Evolutionary conservation across 2,888 invertebrate genomes (phyloP).

Genomic region (Cataglyphis livida): DNA sequence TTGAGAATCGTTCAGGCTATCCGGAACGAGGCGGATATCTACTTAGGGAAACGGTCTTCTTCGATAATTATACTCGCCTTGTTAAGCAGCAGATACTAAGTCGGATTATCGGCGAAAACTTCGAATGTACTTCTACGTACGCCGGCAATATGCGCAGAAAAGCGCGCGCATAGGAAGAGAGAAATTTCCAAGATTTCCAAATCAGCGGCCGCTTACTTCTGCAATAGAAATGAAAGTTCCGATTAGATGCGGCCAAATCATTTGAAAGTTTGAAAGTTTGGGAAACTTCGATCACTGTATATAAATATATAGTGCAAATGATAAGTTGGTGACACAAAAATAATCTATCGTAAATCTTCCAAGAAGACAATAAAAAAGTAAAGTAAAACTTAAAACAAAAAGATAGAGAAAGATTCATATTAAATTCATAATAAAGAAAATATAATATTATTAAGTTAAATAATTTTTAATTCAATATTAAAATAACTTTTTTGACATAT

Average conservation of each 20-base stretch:
- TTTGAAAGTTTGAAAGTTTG: conserved; percentile 52
- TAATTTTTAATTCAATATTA: neutral
- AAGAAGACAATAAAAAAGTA: neutral
- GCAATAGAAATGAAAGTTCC: conserved; percentile 45
- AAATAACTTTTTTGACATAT: neutral
- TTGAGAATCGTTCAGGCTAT: neutral
- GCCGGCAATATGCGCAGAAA: conserved; percentile 48
- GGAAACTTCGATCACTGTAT: conserved; percentile 33
- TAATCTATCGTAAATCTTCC: neutral
- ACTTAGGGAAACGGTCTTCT: conserved; percentile 27
- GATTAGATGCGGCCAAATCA: conserved; percentile 45
- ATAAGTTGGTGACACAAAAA: neutral
- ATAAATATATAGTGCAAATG: conserved; percentile 3
- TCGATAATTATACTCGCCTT: conserved; percentile 62
- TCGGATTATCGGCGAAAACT: conserved; percentile 63
- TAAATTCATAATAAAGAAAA: neutral
- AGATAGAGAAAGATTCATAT: neutral
- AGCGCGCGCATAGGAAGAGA: conserved; percentile 36
- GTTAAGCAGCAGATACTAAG: conserved; percentile 62
- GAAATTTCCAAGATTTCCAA: conserved; percentile 40
- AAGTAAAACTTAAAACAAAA: no score
- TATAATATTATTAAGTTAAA: neutral
- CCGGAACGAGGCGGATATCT: conserved; percentile 10
- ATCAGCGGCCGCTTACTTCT: conserved; percentile 2
- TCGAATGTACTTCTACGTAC: conserved; percentile 36